Base-by-base conservation (phyloP, 2,888 invertebrate genomes). In the Plutella xylostella region DNA sequence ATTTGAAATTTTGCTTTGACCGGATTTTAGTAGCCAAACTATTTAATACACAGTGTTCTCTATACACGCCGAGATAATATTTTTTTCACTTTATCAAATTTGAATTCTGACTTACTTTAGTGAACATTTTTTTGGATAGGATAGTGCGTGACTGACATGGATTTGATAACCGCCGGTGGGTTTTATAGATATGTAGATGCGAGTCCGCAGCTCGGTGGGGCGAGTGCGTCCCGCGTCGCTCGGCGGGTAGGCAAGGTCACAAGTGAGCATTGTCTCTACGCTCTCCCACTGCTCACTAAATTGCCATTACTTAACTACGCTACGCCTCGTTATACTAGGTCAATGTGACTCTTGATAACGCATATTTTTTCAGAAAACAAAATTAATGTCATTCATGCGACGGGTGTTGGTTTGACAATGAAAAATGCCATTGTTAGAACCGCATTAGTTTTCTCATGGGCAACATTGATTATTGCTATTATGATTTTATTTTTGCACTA, bases 161-260 rank as follows among this genome's bases (percentile, higher is more conserved):
- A 66, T 68, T 63, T 68, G 75, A 71, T 72, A 65, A 67, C 54
- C 59, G 60, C 57, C 65, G 54, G 67, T 74, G 69, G 72, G 72
- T 82, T 83, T 82, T 83, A 82, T 83, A 83, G 78, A 75, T 77
- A 71, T 65, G 58, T 62, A 55, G 20, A 20, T 50, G 65, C 49
- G 58, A 55, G 60, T 60, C 61, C 76, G 78, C 60, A 69, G 67
- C 63, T 51, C 50, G 55, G 51, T 41, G 55, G 45, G 38, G 53
- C 51, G 51, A 46, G 51, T 51, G 65, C 70, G 72, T 73, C 75
- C 68, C 65, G 61, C 60, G 46, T 46, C 51, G 55, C 77, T 76
- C 78, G 82, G 79, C 71, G 73, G 59, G 46, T 42, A 55, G 60
- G 67, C 78, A 77, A 78, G 80, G 79, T 80, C 67, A 77, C n/a